Evolutionary conservation across 2,113 vertebrate genomes (phyloP), one percentile per base, ranked within the genome.

Genomic region (Macrotus californicus): DNA sequence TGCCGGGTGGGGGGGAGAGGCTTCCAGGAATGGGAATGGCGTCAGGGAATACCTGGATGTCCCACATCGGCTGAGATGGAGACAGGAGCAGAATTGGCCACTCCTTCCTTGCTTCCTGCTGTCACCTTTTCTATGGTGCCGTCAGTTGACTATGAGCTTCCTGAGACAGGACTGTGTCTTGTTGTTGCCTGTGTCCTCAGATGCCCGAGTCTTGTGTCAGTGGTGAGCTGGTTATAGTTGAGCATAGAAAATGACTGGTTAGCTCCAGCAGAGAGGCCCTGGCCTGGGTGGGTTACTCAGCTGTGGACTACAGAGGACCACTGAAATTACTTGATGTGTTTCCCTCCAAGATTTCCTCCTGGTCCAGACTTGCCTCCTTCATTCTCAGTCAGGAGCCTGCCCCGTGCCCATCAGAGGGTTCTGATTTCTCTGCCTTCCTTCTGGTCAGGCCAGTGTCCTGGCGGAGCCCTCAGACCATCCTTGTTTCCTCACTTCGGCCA

Each of bases 391-490:
- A 1, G 26, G 72, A 81, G 26, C 22, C 83, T 80, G n/a, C 12
- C 24, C n/a, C 11, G 16, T 67, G 76, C 21, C 48, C 19, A 14
- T 66, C 75, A 19, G 7, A 22, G 52, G 12, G 39, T 39, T 64
- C 50, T 39, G 73, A 73, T 43, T 36, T 56, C n/a, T 39, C 87
- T 81, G 29, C 54, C 50, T 61, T 8, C 29, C 31, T 84, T 61
- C 24, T 0, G 15, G 26, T 34, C 11, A 39, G 39, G 56, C 75
- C 8, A 2, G 1, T 26, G 22, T 87, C 22, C 5, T 0, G 0
- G 26, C 3, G 77, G 24, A 34, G 15, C 46, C 89, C 52, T 89
- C 86, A 76, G 69, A 69, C 41, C 43, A 43, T 36, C 73, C 76
- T 76, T n/a, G 39, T 59, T 31, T 89, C 14, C 84, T 56, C 48